phyloP scores from a whole-genome alignment of 2,888 invertebrate genomes.

The Agrilus mali region DNA sequence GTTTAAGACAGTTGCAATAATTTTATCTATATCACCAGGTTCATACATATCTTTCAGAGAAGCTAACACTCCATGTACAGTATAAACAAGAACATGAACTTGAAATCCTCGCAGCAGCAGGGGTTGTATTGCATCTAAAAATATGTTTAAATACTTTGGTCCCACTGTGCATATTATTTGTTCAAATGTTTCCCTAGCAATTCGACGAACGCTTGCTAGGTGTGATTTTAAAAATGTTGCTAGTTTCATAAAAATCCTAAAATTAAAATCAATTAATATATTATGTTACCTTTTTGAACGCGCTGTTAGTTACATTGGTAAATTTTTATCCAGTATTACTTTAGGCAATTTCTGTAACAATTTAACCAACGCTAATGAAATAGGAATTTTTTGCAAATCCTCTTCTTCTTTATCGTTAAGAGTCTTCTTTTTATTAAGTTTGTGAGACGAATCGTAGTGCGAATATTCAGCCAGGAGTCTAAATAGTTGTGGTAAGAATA shows the following conservation, averaged over 20 bases:
- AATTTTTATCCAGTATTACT: slow-evolving; percentile 56
- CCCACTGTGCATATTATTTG: slow-evolving; percentile 82
- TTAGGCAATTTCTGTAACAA: slow-evolving; percentile 76
- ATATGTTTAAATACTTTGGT: slow-evolving; percentile 59
- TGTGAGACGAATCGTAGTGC: slow-evolving; percentile 63
- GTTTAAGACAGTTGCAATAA: slow-evolving; percentile 63
- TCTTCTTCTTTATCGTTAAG: slow-evolving; percentile 73
- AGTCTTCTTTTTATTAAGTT: slow-evolving; percentile 57
- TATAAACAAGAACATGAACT: slow-evolving; percentile 84
- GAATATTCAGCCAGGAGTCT: slow-evolving; percentile 56
- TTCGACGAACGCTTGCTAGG: slow-evolving; percentile 70
- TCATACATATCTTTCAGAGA: slow-evolving; percentile 57
- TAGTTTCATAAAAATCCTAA: slow-evolving; percentile 73
- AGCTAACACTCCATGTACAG: slow-evolving; percentile 71
- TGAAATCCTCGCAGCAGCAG: slow-evolving; percentile 82
- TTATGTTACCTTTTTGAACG: not conserved
- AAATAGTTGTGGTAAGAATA: slow-evolving; percentile 70
- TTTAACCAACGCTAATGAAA: slow-evolving; percentile 87
- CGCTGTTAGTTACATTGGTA: slow-evolving; percentile 64
- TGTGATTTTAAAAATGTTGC: slow-evolving; percentile 85
- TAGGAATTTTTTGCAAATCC: slow-evolving; percentile 80
- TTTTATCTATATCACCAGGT: slow-evolving; percentile 66
- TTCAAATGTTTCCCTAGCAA: slow-evolving; percentile 82
- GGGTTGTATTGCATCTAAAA: slow-evolving; percentile 69
- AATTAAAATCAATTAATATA: slow-evolving; percentile 9